phyloP scores from a whole-genome alignment of 2,113 vertebrate genomes.

The Octodon degus region DNA sequence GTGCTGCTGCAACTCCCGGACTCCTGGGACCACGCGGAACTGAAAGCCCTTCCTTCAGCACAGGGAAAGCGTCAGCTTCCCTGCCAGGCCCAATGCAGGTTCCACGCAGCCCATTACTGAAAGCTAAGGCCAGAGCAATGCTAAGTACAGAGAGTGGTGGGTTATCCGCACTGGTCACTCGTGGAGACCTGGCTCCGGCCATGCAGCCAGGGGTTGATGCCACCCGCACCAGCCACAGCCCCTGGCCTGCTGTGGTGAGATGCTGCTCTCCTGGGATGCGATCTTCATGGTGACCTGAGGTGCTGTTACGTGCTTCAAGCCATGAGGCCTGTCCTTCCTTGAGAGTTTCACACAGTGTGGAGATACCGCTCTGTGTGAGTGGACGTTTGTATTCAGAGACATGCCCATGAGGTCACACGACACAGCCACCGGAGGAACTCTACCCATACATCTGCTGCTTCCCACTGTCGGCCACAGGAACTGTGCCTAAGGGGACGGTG shows the following conservation, averaged over 20 bases:
- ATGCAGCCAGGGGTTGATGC: background rate
- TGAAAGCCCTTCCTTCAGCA: rapidly evolving
- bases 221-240: rapidly evolving
- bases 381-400: background rate
- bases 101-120: too few relatives aligned
- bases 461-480: background rate
- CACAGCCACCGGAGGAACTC: background rate
- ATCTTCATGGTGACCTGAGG: rapidly evolving
- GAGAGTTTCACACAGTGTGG: background rate
- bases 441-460: rapidly evolving
- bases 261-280: too few relatives aligned
- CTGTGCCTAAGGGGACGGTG: background rate
- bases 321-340: rapidly evolving
- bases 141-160: too few relatives aligned
- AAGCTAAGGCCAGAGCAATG: background rate
- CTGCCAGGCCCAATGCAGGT: too few relatives aligned
- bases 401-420: rapidly evolving
- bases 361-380: too few relatives aligned
- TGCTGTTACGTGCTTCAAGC: background rate
- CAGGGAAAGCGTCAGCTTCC: background rate
- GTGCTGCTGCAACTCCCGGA: background rate
- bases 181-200: background rate
- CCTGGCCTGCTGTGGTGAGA: background rate
- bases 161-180: background rate
- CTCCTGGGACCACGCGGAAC: background rate